Evolutionary conservation across 2,888 invertebrate genomes (phyloP), one percentile per base, ranked within the genome.

Genomic region (Phortica okadai): DNA sequence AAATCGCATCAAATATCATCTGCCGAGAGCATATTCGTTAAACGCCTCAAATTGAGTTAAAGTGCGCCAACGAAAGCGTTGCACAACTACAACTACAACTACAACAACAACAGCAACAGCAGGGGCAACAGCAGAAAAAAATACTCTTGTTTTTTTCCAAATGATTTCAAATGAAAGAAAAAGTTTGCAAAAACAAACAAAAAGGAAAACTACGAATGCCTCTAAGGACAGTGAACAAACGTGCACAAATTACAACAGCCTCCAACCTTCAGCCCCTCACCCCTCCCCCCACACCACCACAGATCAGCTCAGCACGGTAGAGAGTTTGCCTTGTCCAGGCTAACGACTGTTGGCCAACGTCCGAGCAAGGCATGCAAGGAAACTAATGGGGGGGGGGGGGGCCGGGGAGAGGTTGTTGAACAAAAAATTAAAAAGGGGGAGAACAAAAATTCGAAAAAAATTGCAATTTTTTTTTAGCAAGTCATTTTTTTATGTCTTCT

Each of bases 41-140:
- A 90, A 90, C 88, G 90, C 89, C 90, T 89, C 90, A 88, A 90
- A 90, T 90, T 90, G 89, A 90, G 90, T 90, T 90, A 90, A 88
- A 88, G 84, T 79, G 84, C 81, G 79, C 80, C 80, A 45, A 62
- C 81, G 81, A 21, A 21, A 21, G 21, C 21, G 21, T 74, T 16
- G 44, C 59, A 50, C 5, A 8, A 7, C 11, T 70, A 16, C 25
- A 11, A 21, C 50, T 16, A 70, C 14, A 50, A 21, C 16, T 11
- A 14, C 42, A 69, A 8, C 21, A 66, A 33, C 14, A 16, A 44
- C 10, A 21, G 50, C n/a, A 50, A 70, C 6, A 70, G 21, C 21
- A 21, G 21, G 7, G 44, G 2, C 44, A 11, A 44, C 67, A 14
- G 42, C 67, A 33, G 14, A 41, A 42, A 42, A 44, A 14, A 7